These are phyloP conservation scores for Agriotes lineatus DNA, from an alignment of 2,888 invertebrate species.

Conservation along the genomic window DNA sequence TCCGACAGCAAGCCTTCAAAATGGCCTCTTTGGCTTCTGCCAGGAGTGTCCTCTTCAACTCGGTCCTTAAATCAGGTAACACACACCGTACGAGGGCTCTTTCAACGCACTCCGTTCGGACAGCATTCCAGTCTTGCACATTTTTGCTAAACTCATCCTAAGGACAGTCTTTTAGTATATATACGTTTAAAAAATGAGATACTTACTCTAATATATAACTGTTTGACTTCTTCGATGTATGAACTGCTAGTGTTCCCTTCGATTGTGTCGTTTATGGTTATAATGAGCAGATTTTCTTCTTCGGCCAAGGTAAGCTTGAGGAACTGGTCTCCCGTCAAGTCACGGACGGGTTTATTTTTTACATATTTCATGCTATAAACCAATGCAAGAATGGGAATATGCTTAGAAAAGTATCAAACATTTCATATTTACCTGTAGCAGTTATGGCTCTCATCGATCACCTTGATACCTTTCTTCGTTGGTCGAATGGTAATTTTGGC, in stretches of 20 bases:
- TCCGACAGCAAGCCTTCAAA: constrained; percentile 85
- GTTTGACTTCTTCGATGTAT: constrained; percentile 91
- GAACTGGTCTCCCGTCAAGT: constrained; percentile 91
- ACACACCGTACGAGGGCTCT: constrained; percentile 89
- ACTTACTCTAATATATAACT: constrained; percentile 81
- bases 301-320: constrained; percentile 85
- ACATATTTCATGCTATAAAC: constrained; percentile 83
- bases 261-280: constrained; percentile 80
- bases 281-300: constrained; percentile 83
- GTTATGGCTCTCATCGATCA: constrained; percentile 95
- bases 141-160: constrained; percentile 94
- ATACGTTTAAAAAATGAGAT: neutral
- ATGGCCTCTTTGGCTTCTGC: constrained; percentile 91
- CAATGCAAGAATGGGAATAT: too few species aligned
- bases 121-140: constrained; percentile 95
- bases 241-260: constrained; percentile 82
- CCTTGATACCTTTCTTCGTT: constrained; percentile 91
- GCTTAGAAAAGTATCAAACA: too few species aligned
- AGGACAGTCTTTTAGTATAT: constrained; percentile 42
- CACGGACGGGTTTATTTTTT: constrained; percentile 91
- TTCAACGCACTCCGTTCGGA: constrained; percentile 89
- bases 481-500: constrained; percentile 86
- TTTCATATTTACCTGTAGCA: constrained; percentile 78
- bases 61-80: constrained; percentile 89
- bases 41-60: constrained; percentile 82